Base-by-base conservation (phyloP, 2,797 vertebrate species). In the Arrhamphus sclerolepis region DNA sequence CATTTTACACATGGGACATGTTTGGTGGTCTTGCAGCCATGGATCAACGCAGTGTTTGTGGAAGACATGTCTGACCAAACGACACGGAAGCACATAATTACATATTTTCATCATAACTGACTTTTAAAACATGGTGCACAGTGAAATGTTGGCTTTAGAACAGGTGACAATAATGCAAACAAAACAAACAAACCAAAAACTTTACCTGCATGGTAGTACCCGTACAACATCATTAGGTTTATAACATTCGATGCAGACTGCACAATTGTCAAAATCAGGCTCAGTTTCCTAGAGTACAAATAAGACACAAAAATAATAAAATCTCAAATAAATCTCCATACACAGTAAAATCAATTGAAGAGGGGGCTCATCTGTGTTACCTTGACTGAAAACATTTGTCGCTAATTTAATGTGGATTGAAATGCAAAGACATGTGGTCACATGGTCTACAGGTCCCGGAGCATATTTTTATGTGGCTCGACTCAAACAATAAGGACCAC, bases 1-100 rank as follows among this genome's bases (percentile, higher is more conserved):
- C 95, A 98, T 96, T 93, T 99, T 99, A 89, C 98, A 99, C 98
- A 99, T 99, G 31, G 98, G 98, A 72, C 98, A 99, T 1, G 98
- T 99, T 31, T 96, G 93, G 87, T 99, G 98, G 84, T 98, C 98
- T 83, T 95, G 95, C 17, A 99, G 94, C 97, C 98, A 99, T 0
- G 97, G 97, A 88, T 99, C 97, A 52, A 99, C 97, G 54, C 98
- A 99, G 89, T 95, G 95, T 86, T 98, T 99, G 91, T 99, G 98
- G 91, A 99, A 99, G 64, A 98, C 92, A 77, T 99, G 98, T 87
- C 98, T 99, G 87, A 80, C 5, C 21, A 70, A 80, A 78, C n/a
- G 72, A 55, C 16, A 71, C 1, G 2, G 3, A 40, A 4, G 34
- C 34, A 38, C 13, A 40, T n/a, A 31, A 3, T 31, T 1, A 19